Percentiles rank a stretch among this genome's conserved stretches.
phyloP scores from a whole-genome alignment of 2,888 invertebrate species.

The Dromius quadrimaculatus region DNA sequence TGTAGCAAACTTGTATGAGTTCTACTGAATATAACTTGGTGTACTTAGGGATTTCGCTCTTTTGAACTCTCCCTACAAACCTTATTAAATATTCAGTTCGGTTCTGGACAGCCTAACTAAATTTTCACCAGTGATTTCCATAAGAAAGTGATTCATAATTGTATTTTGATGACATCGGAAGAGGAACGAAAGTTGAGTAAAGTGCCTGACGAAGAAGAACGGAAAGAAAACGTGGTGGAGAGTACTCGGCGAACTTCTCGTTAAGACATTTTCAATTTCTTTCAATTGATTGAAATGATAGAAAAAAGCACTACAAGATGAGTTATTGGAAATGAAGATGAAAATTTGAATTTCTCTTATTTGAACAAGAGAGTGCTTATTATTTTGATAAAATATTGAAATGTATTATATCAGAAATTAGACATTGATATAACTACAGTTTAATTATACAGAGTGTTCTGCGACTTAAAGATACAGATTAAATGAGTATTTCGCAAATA shows the following conservation, averaged over 20 bases:
- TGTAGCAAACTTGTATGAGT: too few relatives aligned
- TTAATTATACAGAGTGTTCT: too few relatives aligned
- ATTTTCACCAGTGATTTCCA: conserved; percentile 19
- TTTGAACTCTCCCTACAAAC: not conserved
- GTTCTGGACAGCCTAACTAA: not conserved
- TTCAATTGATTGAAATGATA: too few relatives aligned
- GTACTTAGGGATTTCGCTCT: conserved; percentile 11
- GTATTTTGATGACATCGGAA: conserved; percentile 19
- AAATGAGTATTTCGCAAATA: too few relatives aligned
- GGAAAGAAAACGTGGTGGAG: not conserved
- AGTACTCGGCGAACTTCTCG: not conserved
- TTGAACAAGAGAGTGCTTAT: too few relatives aligned
- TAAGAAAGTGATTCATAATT: conserved; percentile 19
- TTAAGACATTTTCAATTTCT: not conserved
- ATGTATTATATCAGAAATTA: too few relatives aligned
- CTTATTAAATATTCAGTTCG: conserved; percentile 16
- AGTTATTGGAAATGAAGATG: too few relatives aligned
- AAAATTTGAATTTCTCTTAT: too few relatives aligned
- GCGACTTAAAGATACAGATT: too few relatives aligned
- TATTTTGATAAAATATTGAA: too few relatives aligned
- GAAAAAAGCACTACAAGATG: not conserved
- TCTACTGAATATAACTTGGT: too few relatives aligned
- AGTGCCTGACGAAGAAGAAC: not conserved
- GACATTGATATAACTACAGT: too few relatives aligned
- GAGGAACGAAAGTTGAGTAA: conserved; percentile 2